These are phyloP conservation scores for Tuberolachnus salignus DNA, from an alignment of 2,888 invertebrate genomes.

Conservation along the genomic window DNA sequence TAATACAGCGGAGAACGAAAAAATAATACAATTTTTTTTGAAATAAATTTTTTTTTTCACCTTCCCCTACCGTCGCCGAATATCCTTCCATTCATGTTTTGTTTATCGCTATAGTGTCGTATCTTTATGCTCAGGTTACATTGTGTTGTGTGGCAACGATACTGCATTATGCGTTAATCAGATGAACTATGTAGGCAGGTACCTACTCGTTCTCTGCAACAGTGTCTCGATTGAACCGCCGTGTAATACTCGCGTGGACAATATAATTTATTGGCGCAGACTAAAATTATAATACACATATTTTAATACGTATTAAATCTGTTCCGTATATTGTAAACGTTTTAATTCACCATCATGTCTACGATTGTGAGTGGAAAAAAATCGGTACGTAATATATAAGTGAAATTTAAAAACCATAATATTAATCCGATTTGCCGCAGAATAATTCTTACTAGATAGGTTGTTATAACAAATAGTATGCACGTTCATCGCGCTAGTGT, in stretches of 20 bases:
- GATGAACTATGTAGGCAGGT: slow-evolving; percentile 1
- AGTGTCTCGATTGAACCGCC: not conserved
- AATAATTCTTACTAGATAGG: too few relatives aligned
- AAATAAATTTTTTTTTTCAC: slow-evolving; percentile 13
- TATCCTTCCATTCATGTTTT: not conserved
- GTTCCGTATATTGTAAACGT: not conserved
- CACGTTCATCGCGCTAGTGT: too few relatives aligned
- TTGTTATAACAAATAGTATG: too few relatives aligned
- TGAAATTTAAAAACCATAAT: not conserved
- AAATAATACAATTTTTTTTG: slow-evolving; percentile 19
- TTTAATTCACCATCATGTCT: not conserved
- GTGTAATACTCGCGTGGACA: not conserved
- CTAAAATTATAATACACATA: not conserved
- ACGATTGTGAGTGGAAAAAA: slow-evolving; percentile 1
- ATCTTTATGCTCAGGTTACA: not conserved
- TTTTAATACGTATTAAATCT: slow-evolving; percentile 2
- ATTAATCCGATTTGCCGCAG: too few relatives aligned
- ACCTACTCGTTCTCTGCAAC: not conserved
- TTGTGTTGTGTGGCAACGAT: not conserved
- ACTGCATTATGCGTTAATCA: slow-evolving; percentile 25
- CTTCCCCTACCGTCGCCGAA: not conserved
- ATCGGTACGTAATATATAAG: slow-evolving; percentile 24
- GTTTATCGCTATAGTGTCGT: not conserved
- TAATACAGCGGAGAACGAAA: slow-evolving; percentile 6
- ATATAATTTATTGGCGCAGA: slow-evolving; percentile 9